Percentiles rank a stretch among this genome's conserved stretches.
Conservation (phyloP, 2,888 invertebrate genomes). For the Perizoma flavofasciatum region DNA sequence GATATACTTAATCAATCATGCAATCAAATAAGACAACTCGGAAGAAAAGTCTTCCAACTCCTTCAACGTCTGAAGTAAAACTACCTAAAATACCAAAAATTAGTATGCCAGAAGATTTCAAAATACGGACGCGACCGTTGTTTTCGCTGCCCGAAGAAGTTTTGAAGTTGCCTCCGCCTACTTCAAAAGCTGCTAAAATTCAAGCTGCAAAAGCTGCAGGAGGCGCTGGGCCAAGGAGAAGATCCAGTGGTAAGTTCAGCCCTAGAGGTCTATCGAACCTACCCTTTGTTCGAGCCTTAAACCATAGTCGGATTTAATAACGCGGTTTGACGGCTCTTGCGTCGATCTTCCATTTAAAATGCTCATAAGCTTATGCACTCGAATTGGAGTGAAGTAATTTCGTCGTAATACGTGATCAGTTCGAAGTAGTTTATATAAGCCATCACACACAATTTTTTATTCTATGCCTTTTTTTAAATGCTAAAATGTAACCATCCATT, state of each 20-base stretch:
- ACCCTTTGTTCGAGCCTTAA: too few species aligned
- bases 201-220: conserved; percentile 54
- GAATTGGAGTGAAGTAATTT: not conserved
- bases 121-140: conserved; percentile 81
- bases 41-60: conserved; percentile 68
- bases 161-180: conserved; percentile 72
- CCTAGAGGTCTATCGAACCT: not conserved
- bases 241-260: conserved; percentile 62
- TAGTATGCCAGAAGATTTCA: conserved; percentile 82
- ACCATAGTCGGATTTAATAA: too few species aligned
- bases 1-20: conserved; percentile 38
- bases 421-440: too few species aligned
- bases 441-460: too few species aligned
- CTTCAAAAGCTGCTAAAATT: conserved; percentile 60
- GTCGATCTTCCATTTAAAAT: too few species aligned
- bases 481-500: too few species aligned
- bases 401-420: too few species aligned
- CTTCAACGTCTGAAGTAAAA: conserved; percentile 76
- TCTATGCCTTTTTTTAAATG: too few species aligned
- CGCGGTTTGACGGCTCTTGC: too few species aligned
- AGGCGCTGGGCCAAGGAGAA: conserved; percentile 47
- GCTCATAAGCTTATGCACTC: too few species aligned
- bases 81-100: conserved; percentile 82
- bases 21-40: conserved; percentile 59
- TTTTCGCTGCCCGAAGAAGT: conserved; percentile 87